Conservation (phyloP, 2,113 vertebrate species). For the Coryphaenoides rupestris region DNA sequence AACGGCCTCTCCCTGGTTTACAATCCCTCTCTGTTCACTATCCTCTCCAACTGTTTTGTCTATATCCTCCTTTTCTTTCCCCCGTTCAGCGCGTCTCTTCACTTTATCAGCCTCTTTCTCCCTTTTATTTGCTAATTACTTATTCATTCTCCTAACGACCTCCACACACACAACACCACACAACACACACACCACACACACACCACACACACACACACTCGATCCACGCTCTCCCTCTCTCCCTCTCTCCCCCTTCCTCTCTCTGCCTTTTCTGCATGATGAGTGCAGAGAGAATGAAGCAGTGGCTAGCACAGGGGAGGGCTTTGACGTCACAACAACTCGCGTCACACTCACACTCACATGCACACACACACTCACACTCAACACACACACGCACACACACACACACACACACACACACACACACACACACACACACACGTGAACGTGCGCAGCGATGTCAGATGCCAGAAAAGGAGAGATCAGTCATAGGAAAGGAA, state of each 20-base stretch:
- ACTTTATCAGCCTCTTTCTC: background rate
- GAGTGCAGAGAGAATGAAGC: constrained; percentile 55
- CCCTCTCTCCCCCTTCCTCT: background rate
- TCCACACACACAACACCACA: background rate
- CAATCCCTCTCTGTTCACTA: background rate
- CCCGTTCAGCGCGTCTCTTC: background rate
- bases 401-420: too few relatives aligned
- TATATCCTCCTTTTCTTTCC: background rate
- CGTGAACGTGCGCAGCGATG: too few relatives aligned
- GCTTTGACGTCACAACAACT: constrained; percentile 43
- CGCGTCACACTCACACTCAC: constrained; percentile 12
- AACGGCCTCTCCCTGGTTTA: constrained; percentile 1
- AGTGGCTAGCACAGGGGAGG: constrained; percentile 40
- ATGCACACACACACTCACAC: too few relatives aligned
- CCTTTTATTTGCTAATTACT: background rate
- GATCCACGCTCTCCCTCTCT: background rate
- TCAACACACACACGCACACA: too few relatives aligned
- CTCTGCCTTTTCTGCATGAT: constrained; percentile 14
- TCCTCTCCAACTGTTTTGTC: background rate
- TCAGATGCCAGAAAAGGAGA: constrained; percentile 28
- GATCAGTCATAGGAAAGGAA: constrained; percentile 18
- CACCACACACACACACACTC: too few relatives aligned
- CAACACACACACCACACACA: too few relatives aligned
- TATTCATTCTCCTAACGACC: background rate
- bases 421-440: background rate